Conservation (phyloP, 2,797 vertebrate genomes). For the Myripristis murdjan region DNA sequence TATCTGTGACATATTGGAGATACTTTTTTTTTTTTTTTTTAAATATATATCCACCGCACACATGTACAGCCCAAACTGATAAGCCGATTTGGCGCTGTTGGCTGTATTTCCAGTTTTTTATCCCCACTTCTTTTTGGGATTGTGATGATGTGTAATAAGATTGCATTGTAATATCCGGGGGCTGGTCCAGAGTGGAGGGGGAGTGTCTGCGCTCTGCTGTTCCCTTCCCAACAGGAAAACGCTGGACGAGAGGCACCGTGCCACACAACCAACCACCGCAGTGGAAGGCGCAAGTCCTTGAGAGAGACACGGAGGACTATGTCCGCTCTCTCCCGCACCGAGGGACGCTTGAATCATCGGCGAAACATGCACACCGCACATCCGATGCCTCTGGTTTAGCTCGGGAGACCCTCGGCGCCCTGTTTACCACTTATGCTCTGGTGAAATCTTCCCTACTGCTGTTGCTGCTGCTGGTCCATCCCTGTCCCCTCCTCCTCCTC, state of each 20-base stretch:
- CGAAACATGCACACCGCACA: conserved; percentile 42
- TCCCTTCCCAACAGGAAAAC: conserved; percentile 63
- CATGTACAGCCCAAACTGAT: too few relatives aligned
- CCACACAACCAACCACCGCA: conserved; percentile 62
- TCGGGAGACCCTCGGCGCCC: conserved; percentile 28
- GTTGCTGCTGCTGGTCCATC: conserved; percentile 52
- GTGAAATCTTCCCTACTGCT: conserved; percentile 52
- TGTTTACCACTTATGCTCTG: conserved; percentile 65
- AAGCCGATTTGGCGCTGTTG: neutral
- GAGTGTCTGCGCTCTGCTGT: conserved; percentile 73
- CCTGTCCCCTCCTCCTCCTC: conserved; percentile 33
- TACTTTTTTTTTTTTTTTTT: conserved; percentile 28
- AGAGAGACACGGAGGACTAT: conserved; percentile 59
- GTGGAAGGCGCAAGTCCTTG: conserved; percentile 42
- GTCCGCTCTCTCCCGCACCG: conserved; percentile 55
- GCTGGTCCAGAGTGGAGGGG: conserved; percentile 71
- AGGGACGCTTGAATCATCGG: conserved; percentile 46
- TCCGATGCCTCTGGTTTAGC: conserved; percentile 58
- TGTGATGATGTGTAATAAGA: conserved; percentile 45
- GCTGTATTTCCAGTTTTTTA: neutral
- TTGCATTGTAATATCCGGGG: conserved; percentile 81
- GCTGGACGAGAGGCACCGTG: conserved; percentile 63
- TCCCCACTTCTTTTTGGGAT: neutral
- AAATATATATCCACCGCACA: too few relatives aligned
- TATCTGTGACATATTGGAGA: conserved; percentile 24